These are phyloP conservation scores for Galemys pyrenaicus DNA, from an alignment of 2,113 vertebrate genomes.

Conservation along the genomic window DNA sequence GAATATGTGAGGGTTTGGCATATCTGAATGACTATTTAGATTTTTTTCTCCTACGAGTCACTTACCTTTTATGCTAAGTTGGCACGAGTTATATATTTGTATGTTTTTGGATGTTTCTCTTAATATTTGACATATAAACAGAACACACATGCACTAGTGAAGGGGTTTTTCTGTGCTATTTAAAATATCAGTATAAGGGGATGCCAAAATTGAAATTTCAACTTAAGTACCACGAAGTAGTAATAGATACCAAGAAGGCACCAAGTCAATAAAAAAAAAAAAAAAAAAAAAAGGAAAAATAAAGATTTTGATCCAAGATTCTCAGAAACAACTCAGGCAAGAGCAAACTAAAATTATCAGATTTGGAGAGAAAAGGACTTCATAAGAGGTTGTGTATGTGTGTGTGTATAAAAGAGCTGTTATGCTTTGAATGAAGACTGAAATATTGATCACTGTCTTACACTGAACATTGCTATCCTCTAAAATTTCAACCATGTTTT, in stretches of 20 bases:
- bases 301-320: background rate
- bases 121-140: background rate
- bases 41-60: background rate
- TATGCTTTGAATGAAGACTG: background rate
- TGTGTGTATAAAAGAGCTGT: background rate
- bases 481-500: background rate
- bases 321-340: background rate
- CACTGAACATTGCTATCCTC: background rate
- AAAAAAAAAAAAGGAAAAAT: slow-evolving; percentile 12
- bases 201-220: slow-evolving; percentile 61
- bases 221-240: background rate
- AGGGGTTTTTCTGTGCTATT: slow-evolving; percentile 10
- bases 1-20: background rate
- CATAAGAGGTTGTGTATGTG: background rate
- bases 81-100: background rate
- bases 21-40: slow-evolving; percentile 16
- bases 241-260: background rate
- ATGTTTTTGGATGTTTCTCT: background rate
- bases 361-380: background rate
- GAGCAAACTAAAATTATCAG: background rate
- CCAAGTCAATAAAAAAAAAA: background rate
- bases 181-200: slow-evolving; percentile 31
- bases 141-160: background rate
- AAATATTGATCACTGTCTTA: slow-evolving; percentile 37
- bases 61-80: background rate